Evolutionary conservation across 1,140 invertebrate genomes (phyloP).

Genomic region (Drosophila lini): DNA sequence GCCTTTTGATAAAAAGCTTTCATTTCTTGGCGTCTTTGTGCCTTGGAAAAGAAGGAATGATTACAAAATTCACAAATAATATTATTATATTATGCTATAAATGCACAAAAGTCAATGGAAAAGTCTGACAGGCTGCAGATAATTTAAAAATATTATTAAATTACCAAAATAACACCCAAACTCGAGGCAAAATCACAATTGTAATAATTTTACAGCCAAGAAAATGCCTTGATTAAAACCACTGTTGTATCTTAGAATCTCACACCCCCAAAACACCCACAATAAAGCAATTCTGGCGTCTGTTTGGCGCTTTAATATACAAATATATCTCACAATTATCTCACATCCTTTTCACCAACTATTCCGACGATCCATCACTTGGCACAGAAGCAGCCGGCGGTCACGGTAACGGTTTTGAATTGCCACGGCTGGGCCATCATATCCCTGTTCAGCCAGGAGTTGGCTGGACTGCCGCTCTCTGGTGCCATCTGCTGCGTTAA

Average conservation of each 20-base stretch:
- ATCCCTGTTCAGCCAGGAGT: constrained; percentile 60
- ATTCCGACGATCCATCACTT: constrained; percentile 42
- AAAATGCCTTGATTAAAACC: not conserved
- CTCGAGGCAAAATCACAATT: not conserved
- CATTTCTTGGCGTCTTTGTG: not conserved
- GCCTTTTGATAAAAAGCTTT: not conserved
- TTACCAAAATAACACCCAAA: not conserved
- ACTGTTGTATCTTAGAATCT: constrained; percentile 12
- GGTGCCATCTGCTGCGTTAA: constrained; percentile 33
- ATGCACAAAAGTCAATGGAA: not conserved
- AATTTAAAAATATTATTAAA: not conserved
- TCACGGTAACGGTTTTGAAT: constrained; percentile 74
- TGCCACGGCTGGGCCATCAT: constrained; percentile 52
- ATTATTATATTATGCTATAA: no score
- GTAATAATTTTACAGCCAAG: no score
- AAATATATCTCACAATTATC: constrained; percentile 21
- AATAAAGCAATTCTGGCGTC: constrained; percentile 57
- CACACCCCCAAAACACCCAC: not conserved
- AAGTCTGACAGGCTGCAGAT: not conserved
- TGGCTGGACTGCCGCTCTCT: not conserved
- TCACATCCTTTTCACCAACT: constrained; percentile 2
- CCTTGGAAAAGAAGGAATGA: not conserved
- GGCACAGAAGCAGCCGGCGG: constrained; percentile 80
- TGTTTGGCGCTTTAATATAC: constrained; percentile 51
- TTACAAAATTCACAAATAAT: no score